A percentile compares a stretch with the other conserved stretches of the same genome.
Evolutionary conservation across 2,113 vertebrate genomes (phyloP).

Genomic region (Platysteira castanea): DNA sequence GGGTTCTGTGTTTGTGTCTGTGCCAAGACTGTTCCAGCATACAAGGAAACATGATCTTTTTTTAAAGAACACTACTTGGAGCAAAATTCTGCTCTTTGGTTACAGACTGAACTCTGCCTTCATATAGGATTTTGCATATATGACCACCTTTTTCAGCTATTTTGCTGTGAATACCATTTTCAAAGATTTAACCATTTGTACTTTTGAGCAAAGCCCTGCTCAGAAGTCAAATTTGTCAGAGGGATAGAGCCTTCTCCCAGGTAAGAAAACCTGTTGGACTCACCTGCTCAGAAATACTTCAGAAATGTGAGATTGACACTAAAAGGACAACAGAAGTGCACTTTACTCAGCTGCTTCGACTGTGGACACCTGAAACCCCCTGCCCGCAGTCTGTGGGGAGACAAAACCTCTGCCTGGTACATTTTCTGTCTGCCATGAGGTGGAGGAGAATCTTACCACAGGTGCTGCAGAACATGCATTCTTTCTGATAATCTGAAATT

Average conservation of each 20-base stretch:
- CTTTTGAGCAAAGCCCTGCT: not conserved
- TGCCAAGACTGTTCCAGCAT: slow-evolving; percentile 36
- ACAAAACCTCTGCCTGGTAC: not conserved
- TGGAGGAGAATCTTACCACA: not conserved
- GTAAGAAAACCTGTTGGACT: not conserved
- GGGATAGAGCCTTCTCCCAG: not conserved
- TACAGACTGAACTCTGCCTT: not conserved
- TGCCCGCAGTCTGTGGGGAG: fast-evolving
- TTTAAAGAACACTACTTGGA: slow-evolving; percentile 29
- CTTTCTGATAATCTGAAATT: not conserved
- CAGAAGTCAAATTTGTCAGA: not conserved
- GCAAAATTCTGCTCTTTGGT: not conserved
- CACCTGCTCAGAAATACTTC: not conserved
- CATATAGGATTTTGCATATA: not conserved
- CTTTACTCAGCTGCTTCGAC: not conserved
- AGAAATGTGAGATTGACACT: not conserved
- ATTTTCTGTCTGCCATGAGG: not conserved
- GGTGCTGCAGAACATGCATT: not conserved
- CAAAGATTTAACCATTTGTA: not conserved
- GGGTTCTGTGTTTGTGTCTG: not conserved
- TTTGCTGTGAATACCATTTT: not conserved
- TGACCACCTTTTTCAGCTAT: not conserved
- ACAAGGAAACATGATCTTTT: slow-evolving; percentile 29
- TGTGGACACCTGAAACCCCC: not conserved
- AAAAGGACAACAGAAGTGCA: not conserved